Evolutionary conservation across 2,888 invertebrate genomes (phyloP), one percentile per base, ranked within the genome.

Genomic region (Meiosimyza decipiens): DNA sequence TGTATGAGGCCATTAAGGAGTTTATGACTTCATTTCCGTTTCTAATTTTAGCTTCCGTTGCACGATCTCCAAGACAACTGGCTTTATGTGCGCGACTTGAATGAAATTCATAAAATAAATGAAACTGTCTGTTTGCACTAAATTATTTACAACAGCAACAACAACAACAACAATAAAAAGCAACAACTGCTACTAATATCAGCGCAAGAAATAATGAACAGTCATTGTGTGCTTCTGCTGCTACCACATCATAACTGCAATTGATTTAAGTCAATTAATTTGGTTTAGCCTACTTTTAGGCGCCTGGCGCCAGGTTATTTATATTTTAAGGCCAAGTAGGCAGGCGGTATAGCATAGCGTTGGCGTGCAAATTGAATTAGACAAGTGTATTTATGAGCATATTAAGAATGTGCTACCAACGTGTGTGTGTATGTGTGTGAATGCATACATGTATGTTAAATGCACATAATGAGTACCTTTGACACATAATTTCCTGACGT

Each of bases 251-350:
- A 16, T 11, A 16, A 18, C 47, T 51, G 65, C 52, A 82, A 81
- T 82, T 81, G 81, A 83, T 81, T 82, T 79, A 81, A 82, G 83
- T 78, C 81, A 81, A 81, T 81, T 81, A 82, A 82, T 82, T 82
- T 81, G 50, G 47, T 33, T 15, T 15, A 65, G 66, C 18, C 40
- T 16, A 40, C 66, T 66, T 54, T 66, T 15, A 54, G 66, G 55
- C 55, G 54, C 66, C 40, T 16, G 54, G n/a, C 54, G 54, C 54
- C 18, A n/a, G 15, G 54, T 7, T 18, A 40, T 40, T 40, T 40
- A 40, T 40, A 40, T 40, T 40, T 40, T 7, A 40, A 40, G 40
- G 40, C 40, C 40, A 40, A 40, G 9, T 12, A 54, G 18, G 12
- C 54, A 54, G 18, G n/a, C n/a, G 18, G 18, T 6, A 18, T 6